These are phyloP conservation scores for Sparus aurata DNA, from an alignment of 2,797 vertebrate genomes.

Conservation along the genomic window DNA sequence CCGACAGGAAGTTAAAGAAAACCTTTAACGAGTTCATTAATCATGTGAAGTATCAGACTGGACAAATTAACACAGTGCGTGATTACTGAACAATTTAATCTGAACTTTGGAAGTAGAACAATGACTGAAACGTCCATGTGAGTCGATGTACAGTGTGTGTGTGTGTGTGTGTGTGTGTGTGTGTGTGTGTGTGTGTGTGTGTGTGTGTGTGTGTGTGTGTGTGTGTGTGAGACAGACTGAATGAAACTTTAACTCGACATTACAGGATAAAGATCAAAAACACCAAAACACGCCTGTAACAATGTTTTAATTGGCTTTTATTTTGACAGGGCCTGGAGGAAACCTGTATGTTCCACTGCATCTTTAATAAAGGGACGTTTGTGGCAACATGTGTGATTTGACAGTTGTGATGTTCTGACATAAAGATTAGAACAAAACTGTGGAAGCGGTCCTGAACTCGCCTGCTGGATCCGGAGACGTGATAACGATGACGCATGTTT, in stretches of 20 bases:
- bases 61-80: background rate
- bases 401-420: background rate
- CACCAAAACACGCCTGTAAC: constrained; percentile 1
- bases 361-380: constrained; percentile 69
- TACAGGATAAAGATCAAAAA: background rate
- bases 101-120: background rate
- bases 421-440: no score
- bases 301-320: constrained; percentile 26
- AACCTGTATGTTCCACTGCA: constrained; percentile 45
- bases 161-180: constrained; percentile 9
- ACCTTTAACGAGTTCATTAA: background rate
- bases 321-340: constrained; percentile 31
- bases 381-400: constrained; percentile 36
- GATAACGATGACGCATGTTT: no score
- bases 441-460: no score
- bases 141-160: background rate
- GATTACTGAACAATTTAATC: background rate
- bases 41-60: background rate
- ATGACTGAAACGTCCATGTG: background rate
- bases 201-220: background rate
- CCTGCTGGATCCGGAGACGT: no score
- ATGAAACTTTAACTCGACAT: background rate
- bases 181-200: constrained; percentile 11
- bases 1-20: background rate
- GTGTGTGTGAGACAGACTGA: background rate